Percentiles rank a stretch among this genome's conserved stretches.
These are phyloP conservation scores for Molorchus minor DNA, from an alignment of 2,888 invertebrate species.

Conservation along the genomic window DNA sequence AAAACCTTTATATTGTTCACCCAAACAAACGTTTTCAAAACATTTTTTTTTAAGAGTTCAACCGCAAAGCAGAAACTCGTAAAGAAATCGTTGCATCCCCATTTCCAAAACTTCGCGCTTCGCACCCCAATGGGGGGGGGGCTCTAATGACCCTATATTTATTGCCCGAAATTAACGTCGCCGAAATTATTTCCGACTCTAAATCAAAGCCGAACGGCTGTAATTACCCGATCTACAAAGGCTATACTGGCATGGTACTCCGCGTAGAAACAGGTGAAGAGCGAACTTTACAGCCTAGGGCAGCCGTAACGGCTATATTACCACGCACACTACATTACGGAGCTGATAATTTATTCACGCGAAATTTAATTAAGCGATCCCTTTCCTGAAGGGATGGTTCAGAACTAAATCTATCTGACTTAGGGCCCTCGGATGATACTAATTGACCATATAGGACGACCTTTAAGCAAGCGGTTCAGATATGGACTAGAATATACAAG, in stretches of 20 bases:
- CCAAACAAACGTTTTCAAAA: too few relatives aligned
- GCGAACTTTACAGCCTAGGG: not conserved
- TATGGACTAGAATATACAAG: too few relatives aligned
- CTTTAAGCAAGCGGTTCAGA: too few relatives aligned
- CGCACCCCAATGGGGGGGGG: not conserved
- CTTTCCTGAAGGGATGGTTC: not conserved
- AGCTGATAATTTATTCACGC: constrained; percentile 8
- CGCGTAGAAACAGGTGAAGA: constrained; percentile 1
- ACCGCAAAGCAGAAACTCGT: not conserved
- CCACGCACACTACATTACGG: not conserved
- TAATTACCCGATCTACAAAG: not conserved
- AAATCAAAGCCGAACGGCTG: not conserved
- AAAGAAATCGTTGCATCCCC: not conserved
- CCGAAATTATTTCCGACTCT: not conserved
- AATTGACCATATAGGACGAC: too few relatives aligned
- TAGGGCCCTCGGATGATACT: too few relatives aligned
- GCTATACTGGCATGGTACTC: not conserved
- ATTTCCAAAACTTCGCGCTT: not conserved
- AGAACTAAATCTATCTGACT: too few relatives aligned
- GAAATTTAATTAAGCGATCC: constrained; percentile 17
- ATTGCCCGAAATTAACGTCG: not conserved
- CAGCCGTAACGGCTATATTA: constrained; percentile 1
- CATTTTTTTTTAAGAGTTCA: not conserved
- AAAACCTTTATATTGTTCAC: too few relatives aligned
- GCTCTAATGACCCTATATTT: not conserved